Base-by-base conservation (phyloP, 2,888 invertebrate genomes). In the Pseudococcus jackbeardsleyi region DNA sequence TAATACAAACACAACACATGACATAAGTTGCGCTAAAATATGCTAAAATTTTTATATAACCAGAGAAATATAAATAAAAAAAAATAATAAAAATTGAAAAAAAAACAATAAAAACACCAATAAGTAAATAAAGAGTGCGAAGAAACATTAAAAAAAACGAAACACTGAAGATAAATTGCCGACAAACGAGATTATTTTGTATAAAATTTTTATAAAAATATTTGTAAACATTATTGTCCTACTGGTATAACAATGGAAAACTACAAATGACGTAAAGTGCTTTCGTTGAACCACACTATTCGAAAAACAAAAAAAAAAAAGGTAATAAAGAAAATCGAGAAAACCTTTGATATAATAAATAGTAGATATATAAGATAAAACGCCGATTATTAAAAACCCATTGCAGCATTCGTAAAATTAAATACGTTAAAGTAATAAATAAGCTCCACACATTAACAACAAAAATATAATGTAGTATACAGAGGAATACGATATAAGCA, bases 401-500 rank as follows among this genome's bases (percentile, higher is more conserved):
- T 46, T 82, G 79, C 79, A 82, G 33, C 19, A 42, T 33, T 26
- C 9, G 46, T 46, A 82, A 82, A 82, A 82, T 82, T 46, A 46
- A 42, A 82, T 82, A 82, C 79, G 79, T 82, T 82, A 82, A 59
- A 87, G 46, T 77, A 64, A 77, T 88, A 88, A 88, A 88, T 88
- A 88, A 88, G 88, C 88, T 88, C 88, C 88, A 88, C 88, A 88
- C 88, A 88, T 88, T 88, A 88, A 88, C 88, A 79, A 79, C 88
- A 33, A 86, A 86, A 77, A 17, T 22, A 64, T 22, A 64, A 64
- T 64, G 64, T 64, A 64, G 59, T 50, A 88, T 79, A 88, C 46
- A 87, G 42, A 42, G 87, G 72, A 77, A 46, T 79, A 68, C 86
- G 68, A 86, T 46, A 82, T 19, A 82, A 82, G 79, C 79, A 46